Base-by-base conservation (phyloP, 2,797 vertebrate species). In the Falco novaeseelandiae region DNA sequence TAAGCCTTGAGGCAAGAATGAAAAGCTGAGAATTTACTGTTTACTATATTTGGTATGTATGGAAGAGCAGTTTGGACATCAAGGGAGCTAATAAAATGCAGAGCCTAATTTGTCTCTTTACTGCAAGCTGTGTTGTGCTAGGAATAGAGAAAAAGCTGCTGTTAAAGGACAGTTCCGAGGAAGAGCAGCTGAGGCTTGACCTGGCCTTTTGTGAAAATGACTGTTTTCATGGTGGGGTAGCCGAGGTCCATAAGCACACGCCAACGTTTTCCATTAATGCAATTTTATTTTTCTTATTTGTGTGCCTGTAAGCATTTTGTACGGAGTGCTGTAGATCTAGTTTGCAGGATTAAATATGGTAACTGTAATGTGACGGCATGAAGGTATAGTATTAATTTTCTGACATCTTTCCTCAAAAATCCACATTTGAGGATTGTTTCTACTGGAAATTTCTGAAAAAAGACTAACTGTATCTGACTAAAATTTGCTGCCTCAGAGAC, bases 31-130 rank as follows among this genome's bases (percentile, higher is more conserved):
- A 87, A 14, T 85, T 93, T 80, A 26, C 71, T 85, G 44, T 92
- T 96, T 89, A 21, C 96, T 96, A 93, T 94, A 96, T 96, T 97
- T 96, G 95, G 92, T 91, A 36, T 96, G 82, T 92, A 91, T 95
- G 94, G 96, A 85, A 55, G 87, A 86, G 84, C 82, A 66, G 70
- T 69, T 67, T 69, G 89, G 93, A 67, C 92, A 93, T 95, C 52
- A 29, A 85, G 86, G 69, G 90, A 93, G 84, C 81, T 87, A 95
- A 92, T 87, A 91, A 93, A 96, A 73, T 65, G 61, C 90, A 76
- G 87, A 94, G 65, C 46, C 46, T 23, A 55, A 85, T 81, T 89
- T 1, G 6, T 71, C 52, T 71, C 42, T 23, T 11, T 26, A 1
- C 59, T 67, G 26, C n/a, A 54, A 84, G 29, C 66, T 71, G 77